Base-by-base conservation (phyloP, 2,797 vertebrate species). In the Triplophysa yarkandensis region DNA sequence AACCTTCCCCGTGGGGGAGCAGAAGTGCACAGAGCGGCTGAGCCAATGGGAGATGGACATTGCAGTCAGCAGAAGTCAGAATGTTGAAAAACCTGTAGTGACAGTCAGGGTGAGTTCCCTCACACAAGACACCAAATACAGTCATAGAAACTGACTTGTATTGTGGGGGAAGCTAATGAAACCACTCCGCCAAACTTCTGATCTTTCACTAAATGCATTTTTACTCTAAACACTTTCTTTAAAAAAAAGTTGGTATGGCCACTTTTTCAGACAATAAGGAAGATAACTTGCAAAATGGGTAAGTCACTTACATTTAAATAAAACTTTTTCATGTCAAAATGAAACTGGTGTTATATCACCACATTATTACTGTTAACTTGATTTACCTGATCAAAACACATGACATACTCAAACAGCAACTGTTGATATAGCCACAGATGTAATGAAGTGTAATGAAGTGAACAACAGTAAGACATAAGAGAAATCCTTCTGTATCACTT, bases 61-160 rank as follows among this genome's bases (percentile, higher is more conserved):
- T 66, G 70, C 73, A 72, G 36, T 67, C 70, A 74, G 83, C 32
- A 65, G 72, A 75, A 75, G 72, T 68, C 57, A 75, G 64, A 84
- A 91, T 89, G 89, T 77, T 78, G 85, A 74, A 36, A 16, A 87
- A 90, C 89, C 87, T 85, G 89, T 86, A 32, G 0, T 76, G 73
- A 60, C 77, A 79, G 76, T 46, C 67, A 32, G 80, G 76, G 69
- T 30, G 75, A 48, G 68, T 74, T 74, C 52, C 27, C 66, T 80
- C 54, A 82, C 78, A 75, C 28, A 65, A 55, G 19, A 70, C 66
- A 72, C 68, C 27, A 52, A 32, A 71, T 52, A 62, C 55, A 62
- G 44, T 66, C 72, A 76, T 46, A 61, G 55, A 63, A 54, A 60
- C 58, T 32, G 52, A 10, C 44, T 54, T 25, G 55, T 55, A 62